phyloP scores from a whole-genome alignment of 2,888 invertebrate species.

The Chironomus tentans region DNA sequence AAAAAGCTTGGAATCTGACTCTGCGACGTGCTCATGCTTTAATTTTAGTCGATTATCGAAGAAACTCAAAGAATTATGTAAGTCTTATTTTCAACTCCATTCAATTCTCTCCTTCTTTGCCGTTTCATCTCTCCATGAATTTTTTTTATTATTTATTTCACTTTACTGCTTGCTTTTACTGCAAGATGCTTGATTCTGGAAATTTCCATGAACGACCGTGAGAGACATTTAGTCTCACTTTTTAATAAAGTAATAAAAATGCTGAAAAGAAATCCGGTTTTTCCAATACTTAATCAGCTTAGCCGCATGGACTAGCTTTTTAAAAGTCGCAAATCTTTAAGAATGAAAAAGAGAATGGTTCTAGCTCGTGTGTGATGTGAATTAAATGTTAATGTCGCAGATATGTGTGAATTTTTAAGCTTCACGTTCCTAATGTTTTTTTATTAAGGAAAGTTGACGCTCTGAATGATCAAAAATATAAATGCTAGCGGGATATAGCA shows the following conservation, averaged over 20 bases:
- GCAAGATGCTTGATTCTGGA: background rate
- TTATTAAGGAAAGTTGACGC: no score
- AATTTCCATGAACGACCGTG: background rate
- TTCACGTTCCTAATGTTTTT: no score
- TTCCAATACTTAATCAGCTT: background rate
- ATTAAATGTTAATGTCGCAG: no score
- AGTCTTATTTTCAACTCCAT: background rate
- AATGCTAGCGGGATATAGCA: no score
- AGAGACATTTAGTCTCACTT: background rate
- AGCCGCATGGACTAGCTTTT: no score
- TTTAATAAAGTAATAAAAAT: background rate
- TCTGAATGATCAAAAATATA: no score
- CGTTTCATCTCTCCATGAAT: background rate
- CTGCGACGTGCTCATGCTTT: constrained; percentile 30
- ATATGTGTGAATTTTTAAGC: no score
- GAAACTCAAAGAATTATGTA: constrained; percentile 28
- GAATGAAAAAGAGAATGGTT: no score
- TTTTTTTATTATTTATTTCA: background rate
- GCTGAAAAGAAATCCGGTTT: background rate
- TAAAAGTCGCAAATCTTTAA: no score
- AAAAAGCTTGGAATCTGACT: constrained; percentile 1
- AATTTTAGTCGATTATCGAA: constrained; percentile 24
- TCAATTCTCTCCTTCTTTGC: background rate
- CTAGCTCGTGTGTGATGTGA: no score
- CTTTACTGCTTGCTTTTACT: no score